Percentiles rank a stretch among this genome's conserved stretches.
Evolutionary conservation across 2,113 vertebrate species (phyloP).

Genomic region (Canis aureus): DNA sequence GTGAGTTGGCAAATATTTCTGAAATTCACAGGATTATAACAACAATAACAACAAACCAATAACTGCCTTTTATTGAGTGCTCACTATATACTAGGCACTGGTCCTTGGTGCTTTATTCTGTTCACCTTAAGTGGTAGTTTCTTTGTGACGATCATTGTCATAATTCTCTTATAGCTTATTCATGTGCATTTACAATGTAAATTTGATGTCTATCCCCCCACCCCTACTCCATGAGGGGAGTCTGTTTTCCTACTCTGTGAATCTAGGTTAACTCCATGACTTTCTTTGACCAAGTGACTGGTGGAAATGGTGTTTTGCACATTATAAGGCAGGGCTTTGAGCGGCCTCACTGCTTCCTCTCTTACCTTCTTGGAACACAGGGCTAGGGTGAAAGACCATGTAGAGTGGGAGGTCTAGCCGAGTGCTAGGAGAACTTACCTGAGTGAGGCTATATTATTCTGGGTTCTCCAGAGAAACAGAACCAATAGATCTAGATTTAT

Average conservation of each 20-base stretch:
- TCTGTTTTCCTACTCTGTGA: background rate
- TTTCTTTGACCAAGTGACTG: background rate
- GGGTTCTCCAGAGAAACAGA: background rate
- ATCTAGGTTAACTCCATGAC: background rate
- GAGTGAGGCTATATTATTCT: background rate
- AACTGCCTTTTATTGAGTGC: background rate
- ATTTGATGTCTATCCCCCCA: background rate
- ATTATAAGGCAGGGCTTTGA: background rate
- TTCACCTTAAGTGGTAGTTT: background rate
- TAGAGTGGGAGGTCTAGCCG: background rate
- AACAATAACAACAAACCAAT: background rate
- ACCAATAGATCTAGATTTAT: background rate
- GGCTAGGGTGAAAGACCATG: background rate
- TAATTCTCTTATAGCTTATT: background rate
- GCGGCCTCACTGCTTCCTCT: background rate
- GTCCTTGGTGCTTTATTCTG: background rate
- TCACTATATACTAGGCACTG: background rate
- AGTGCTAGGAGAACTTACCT: background rate
- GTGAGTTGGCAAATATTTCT: background rate
- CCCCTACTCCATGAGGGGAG: background rate
- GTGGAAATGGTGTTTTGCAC: background rate
- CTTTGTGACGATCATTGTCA: background rate
- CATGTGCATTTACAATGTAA: background rate
- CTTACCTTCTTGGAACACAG: background rate
- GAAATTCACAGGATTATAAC: background rate